Evolutionary conservation across 2,888 invertebrate species (phyloP).

Genomic region (Zygothrica quintamaculata): DNA sequence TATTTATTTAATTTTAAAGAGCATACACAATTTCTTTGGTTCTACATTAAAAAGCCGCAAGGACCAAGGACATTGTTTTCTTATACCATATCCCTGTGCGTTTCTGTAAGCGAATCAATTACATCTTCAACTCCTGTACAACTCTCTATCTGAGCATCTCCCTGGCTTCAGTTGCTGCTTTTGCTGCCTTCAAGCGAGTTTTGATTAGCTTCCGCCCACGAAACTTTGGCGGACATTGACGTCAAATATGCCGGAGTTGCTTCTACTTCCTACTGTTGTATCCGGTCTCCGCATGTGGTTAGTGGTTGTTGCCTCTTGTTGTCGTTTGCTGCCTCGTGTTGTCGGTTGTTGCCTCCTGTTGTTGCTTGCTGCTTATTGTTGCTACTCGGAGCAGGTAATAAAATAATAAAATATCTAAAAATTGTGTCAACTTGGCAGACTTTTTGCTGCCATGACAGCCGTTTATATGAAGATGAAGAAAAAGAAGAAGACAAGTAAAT

Average conservation of each 20-base stretch:
- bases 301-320: constrained; percentile 3
- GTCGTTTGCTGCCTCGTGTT: constrained; percentile 19
- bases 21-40: constrained; percentile 7
- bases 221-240: constrained; percentile 42
- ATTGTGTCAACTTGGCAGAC: constrained; percentile 20
- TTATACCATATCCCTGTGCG: not conserved
- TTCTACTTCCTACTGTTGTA: not conserved
- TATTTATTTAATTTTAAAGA: constrained; percentile 49
- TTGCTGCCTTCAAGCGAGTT: constrained; percentile 67
- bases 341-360: constrained; percentile 3
- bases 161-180: constrained; percentile 46
- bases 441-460: constrained; percentile 49
- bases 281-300: not conserved
- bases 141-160: not conserved
- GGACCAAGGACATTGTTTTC: constrained; percentile 53
- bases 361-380: constrained; percentile 28
- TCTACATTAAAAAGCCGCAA: constrained; percentile 13
- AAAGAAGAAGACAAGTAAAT: not conserved
- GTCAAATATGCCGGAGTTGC: constrained; percentile 15
- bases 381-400: constrained; percentile 7
- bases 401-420: constrained; percentile 10
- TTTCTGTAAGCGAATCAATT: constrained; percentile 60
- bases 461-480: constrained; percentile 25
- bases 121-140: constrained; percentile 34
- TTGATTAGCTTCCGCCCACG: constrained; percentile 75